phyloP scores from a whole-genome alignment of 92 coral and sea anemone species.

The Actinostola sp. region DNA sequence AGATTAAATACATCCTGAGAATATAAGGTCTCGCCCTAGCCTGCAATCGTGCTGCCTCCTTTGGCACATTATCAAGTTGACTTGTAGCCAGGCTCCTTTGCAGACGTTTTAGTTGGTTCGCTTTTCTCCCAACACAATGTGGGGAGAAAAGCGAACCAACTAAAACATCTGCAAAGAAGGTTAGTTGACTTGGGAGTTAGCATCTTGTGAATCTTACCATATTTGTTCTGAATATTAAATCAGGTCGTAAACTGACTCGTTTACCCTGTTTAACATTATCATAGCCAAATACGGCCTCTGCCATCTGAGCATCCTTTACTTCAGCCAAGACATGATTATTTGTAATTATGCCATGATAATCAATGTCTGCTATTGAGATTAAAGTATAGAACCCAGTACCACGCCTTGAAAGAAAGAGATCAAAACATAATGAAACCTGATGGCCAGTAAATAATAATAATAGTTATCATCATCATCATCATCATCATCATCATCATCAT shows the following conservation, averaged over 20 bases:
- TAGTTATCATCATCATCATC: too few species aligned
- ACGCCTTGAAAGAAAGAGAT: conserved; percentile 51
- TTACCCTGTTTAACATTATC: conserved; percentile 59
- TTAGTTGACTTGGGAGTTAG: not conserved
- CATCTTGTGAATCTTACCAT: conserved; percentile 53
- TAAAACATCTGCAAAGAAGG: too few species aligned
- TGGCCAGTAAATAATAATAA: not conserved
- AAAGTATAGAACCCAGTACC: conserved; percentile 85
- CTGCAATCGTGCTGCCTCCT: too few species aligned
- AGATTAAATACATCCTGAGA: too few species aligned
- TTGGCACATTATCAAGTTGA: too few species aligned
- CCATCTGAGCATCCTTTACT: conserved; percentile 56
- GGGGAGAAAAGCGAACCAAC: too few species aligned
- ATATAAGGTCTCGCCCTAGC: too few species aligned
- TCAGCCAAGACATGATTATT: conserved; percentile 86
- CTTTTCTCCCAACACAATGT: too few species aligned
- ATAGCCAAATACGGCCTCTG: conserved; percentile 74
- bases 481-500: too few species aligned
- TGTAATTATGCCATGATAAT: conserved; percentile 75
- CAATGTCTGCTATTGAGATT: conserved; percentile 33
- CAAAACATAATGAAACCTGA: not conserved
- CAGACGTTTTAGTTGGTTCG: too few species aligned
- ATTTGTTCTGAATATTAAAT: conserved; percentile 73
- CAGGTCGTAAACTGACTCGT: conserved; percentile 59
- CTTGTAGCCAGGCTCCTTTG: too few species aligned